Base-by-base conservation (phyloP, 2,113 vertebrate species). In the Caranx ignobilis region DNA sequence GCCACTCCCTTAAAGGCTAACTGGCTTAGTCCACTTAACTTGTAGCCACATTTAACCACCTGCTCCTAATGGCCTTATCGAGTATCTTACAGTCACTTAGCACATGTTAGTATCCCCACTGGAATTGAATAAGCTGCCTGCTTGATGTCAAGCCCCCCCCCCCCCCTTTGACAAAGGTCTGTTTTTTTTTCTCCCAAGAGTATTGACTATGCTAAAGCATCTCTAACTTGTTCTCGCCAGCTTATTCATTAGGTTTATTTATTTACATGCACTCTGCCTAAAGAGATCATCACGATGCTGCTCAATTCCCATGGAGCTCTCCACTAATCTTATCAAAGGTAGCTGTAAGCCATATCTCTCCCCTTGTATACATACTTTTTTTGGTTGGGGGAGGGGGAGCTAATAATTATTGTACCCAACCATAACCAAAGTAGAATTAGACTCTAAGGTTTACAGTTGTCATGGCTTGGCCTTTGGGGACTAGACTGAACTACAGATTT, bases 1-100 rank as follows among this genome's bases (percentile, higher is more conserved):
- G 62, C 84, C 75, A 50, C 75, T 65, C 78, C 82, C 82, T 82
- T 41, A 21, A 50, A 77, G 87, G 72, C 79, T 71, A 79, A 81
- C 82, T 52, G 68, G 75, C 79, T 74, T 62, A 34, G 59, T 73
- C 79, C 66, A 75, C 75, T 91, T 82, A 78, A 78, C 76, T 82
- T 73, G 75, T 68, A 71, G 80, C 61, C 35, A 71, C 74, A 75
- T 45, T 87, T 83, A 79, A 82, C 81, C 89, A 87, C 89, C 85
- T 90, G 88, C 88, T 85, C 70, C 41, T 75, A 73, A 84, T 83
- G 80, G 66, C 61, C 39, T 85, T 61, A 83, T 81, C 43, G 69
- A 90, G 85, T 41, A 75, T 69, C 71, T 86, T 86, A 80, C n/a
- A 67, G 63, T 82, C 81, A 89, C 77, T 89, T 85, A 67, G 69